A percentile compares a stretch with the other conserved stretches of the same genome.
Conservation (phyloP, 2,888 invertebrate species). For the Trachelus stipa region DNA sequence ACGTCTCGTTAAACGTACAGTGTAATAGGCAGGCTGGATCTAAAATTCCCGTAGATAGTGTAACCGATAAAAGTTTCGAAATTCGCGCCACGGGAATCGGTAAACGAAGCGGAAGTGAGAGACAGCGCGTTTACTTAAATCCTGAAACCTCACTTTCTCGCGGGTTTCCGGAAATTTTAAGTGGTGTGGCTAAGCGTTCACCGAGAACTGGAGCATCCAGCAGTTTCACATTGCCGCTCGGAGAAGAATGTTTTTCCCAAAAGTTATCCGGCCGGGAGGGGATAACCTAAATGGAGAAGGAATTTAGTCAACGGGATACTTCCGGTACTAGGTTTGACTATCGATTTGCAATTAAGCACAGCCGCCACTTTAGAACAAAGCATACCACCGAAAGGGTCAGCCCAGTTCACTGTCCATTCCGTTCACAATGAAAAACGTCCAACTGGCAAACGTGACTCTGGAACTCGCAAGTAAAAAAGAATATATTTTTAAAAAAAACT, state of each 20-base stretch:
- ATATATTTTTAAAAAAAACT: not conserved
- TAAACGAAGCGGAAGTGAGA: not conserved
- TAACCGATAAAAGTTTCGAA: not conserved
- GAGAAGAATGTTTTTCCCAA: not conserved
- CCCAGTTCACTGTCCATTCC: not conserved
- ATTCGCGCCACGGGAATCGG: not conserved
- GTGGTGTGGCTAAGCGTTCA: not conserved
- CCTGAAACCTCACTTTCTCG: not conserved
- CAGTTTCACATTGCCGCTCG: not conserved
- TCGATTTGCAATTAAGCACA: slow-evolving; percentile 47
- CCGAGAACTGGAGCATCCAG: not conserved
- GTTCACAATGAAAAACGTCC: not conserved
- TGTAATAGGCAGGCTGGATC: not conserved
- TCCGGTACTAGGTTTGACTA: slow-evolving; percentile 19
- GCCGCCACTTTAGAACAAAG: slow-evolving; percentile 40
- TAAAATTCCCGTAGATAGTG: not conserved
- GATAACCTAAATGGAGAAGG: slow-evolving; percentile 1
- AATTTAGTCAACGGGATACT: slow-evolving; percentile 12
- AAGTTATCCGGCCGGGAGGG: not conserved
- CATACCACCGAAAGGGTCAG: not conserved
- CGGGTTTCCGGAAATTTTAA: not conserved
- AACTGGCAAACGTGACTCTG: not conserved
- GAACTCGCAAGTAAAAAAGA: not conserved
- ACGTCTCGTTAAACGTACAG: not conserved
- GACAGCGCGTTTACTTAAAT: not conserved